A percentile compares a stretch with the other conserved stretches of the same genome.
Evolutionary conservation across 2,797 vertebrate species (phyloP).

Genomic region (Anisognathus igniventris): DNA sequence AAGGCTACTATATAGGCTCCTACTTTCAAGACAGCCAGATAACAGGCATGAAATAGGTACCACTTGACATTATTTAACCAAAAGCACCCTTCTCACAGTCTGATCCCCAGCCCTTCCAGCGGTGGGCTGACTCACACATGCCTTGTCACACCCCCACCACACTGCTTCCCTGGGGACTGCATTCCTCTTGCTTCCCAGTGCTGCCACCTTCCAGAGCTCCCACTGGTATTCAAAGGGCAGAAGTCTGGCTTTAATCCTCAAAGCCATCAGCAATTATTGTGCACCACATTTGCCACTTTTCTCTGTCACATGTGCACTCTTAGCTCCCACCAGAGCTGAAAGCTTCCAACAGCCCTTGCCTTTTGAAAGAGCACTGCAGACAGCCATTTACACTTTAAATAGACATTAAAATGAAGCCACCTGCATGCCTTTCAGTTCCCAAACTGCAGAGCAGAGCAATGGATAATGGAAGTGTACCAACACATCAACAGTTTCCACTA

Average conservation of each 20-base stretch:
- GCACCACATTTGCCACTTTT: not conserved
- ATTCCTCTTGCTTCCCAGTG: not conserved
- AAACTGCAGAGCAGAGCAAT: constrained; percentile 12
- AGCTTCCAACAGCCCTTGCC: constrained; percentile 28
- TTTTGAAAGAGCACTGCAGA: constrained; percentile 45
- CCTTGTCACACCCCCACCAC: not conserved
- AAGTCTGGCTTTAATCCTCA: not conserved
- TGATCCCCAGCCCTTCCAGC: not conserved
- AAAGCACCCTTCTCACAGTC: not conserved
- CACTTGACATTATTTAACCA: not conserved
- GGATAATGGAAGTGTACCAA: constrained; percentile 55
- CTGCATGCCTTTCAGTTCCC: constrained; percentile 26
- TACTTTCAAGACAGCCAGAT: not conserved
- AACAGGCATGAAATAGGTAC: not conserved
- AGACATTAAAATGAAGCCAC: constrained; percentile 64
- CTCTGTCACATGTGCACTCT: not conserved
- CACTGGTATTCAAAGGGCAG: not conserved
- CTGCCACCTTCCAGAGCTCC: not conserved
- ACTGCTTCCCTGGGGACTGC: not conserved
- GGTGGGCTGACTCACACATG: not conserved
- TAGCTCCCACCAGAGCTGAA: not conserved
- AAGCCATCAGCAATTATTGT: constrained; percentile 8
- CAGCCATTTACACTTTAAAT: constrained; percentile 56
- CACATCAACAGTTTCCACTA: constrained; percentile 61
- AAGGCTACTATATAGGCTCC: not conserved